Evolutionary conservation across 2,797 vertebrate species (phyloP), one percentile per base, ranked within the genome.

Genomic region (Tenualosa ilisha): DNA sequence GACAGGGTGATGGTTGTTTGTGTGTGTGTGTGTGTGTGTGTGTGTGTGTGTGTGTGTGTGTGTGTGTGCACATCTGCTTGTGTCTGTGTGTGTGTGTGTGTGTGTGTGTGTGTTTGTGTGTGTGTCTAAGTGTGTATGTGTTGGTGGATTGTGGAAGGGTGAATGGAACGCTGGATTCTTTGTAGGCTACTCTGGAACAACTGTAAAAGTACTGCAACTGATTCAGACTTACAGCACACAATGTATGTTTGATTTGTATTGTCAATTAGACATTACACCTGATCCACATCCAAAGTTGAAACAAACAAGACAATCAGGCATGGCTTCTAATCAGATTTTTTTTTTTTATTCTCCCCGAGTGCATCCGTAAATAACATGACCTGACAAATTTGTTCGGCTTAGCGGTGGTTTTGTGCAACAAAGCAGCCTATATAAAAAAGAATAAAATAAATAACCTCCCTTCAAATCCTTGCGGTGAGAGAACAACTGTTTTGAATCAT

Each of bases 401-500:
- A 46, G 72, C 72, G 3, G 13, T 17, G 72, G 72, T 43, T 79
- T 79, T 79, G 72, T 79, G 72, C 72, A 79, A 20, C 72, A 46
- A 46, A 46, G 72, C 17, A 20, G 17, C 15, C 37, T 43, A 79
- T 79, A 43, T 79, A 43, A 46, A 43, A 43, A 17, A 12, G 72
- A 15, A 79, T 79, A 79, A 79, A 79, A 79, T 79, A 79, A 79
- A 79, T 79, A 79, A 46, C 15, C 72, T 22, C 20, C 37, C 72
- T 53, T 79, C 51, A 49, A 54, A n/a, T 54, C 24, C 50, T 79
- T 79, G 72, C 37, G 72, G 72, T 85, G 61, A 84, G 31, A 17
- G 81, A 88, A 87, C 86, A 87, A 89, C 85, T 90, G 86, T 84
- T 89, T 86, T 90, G 83, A 90, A 89, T 91, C 68, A 86, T n/a